Evolutionary conservation across 2,113 vertebrate genomes (phyloP), one percentile per base, ranked within the genome.

Genomic region (Nothoprocta pentlandii): DNA sequence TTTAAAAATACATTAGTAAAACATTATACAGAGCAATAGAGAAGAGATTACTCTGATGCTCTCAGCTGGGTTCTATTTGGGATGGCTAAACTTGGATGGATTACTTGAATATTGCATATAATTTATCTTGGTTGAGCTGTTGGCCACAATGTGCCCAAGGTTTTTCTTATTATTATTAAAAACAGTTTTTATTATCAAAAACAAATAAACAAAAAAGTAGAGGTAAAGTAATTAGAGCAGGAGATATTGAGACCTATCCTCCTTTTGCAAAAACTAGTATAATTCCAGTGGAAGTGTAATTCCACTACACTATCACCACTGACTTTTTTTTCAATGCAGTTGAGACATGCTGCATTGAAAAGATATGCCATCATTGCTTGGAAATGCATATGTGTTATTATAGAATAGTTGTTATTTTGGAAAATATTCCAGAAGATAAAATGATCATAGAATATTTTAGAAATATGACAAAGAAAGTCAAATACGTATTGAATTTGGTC

Each of bases 341-440:
- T 64, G 42, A 95, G 64, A 80, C 85, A 32, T 16, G 20, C 70
- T 83, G 30, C n/a, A 89, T 49, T 49, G 47, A 49, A 49, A 49
- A 22, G 47, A 49, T 49, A 49, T 49, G n/a, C 23, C n/a, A 87
- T 41, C 12, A 66, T 64, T 84, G 64, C 61, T 64, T 83, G 44
- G 66, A 94, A 94, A 92, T 62, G 59, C 58, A 89, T 76, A 73
- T 73, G 53, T 42, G 47, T 78, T 68, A 73, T 58, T 75, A 85
- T 13, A 84, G 28, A 26, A 34, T 58, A 85, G 91, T 32, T 66
- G 9, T n/a, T 91, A 23, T 56, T 68, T 51, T 84, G 67, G 67
- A 71, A 89, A 96, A 63, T 56, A 91, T 80, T 93, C 39, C 30
- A 68, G 56, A 92, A 69, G 42, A 82, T n/a, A 75, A 83, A 84